phyloP scores from a whole-genome alignment of 1,140 invertebrate species.

The Himalopsyche phryganea region DNA sequence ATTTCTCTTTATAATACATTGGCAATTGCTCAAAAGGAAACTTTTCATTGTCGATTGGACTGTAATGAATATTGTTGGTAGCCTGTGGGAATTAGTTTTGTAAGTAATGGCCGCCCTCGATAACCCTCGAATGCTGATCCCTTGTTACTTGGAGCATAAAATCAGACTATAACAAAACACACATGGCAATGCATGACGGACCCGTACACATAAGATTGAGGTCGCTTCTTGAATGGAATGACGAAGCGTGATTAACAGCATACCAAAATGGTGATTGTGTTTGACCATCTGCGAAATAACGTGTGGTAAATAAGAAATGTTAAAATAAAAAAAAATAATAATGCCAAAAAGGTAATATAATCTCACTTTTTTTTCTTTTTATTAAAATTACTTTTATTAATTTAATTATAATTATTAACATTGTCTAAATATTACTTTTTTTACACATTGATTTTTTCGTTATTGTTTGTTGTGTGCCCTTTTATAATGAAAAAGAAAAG shows the following conservation, averaged over 20 bases:
- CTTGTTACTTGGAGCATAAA: slow-evolving; percentile 12
- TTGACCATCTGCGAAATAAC: slow-evolving; percentile 11
- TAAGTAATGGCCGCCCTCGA: slow-evolving; percentile 1
- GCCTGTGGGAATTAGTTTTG: background rate
- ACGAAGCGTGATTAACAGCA: slow-evolving; percentile 31
- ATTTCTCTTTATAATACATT: too few relatives aligned
- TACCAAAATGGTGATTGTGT: slow-evolving; percentile 28
- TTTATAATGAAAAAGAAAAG: background rate
- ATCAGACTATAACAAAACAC: slow-evolving; percentile 4
- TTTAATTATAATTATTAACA: slow-evolving; percentile 21
- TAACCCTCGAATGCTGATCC: slow-evolving; percentile 11
- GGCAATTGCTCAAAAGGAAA: too few relatives aligned
- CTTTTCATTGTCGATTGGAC: too few relatives aligned
- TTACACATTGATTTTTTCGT: slow-evolving; percentile 10
- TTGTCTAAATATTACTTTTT: slow-evolving; percentile 2
- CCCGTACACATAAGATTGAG: slow-evolving; percentile 21
- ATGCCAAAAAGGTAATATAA: slow-evolving; percentile 28
- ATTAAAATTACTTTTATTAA: slow-evolving; percentile 1
- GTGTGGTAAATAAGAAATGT: slow-evolving; percentile 11
- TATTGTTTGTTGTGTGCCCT: slow-evolving; percentile 6
- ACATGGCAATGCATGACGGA: slow-evolving; percentile 25
- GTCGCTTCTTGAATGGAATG: slow-evolving; percentile 19
- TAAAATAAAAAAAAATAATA: slow-evolving; percentile 6
- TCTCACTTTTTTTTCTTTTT: slow-evolving; percentile 21
- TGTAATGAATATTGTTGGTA: too few relatives aligned